Percentiles rank a stretch among this genome's conserved stretches.
Evolutionary conservation across 1,140 invertebrate genomes (phyloP).

Genomic region (Bombyx mandarina): DNA sequence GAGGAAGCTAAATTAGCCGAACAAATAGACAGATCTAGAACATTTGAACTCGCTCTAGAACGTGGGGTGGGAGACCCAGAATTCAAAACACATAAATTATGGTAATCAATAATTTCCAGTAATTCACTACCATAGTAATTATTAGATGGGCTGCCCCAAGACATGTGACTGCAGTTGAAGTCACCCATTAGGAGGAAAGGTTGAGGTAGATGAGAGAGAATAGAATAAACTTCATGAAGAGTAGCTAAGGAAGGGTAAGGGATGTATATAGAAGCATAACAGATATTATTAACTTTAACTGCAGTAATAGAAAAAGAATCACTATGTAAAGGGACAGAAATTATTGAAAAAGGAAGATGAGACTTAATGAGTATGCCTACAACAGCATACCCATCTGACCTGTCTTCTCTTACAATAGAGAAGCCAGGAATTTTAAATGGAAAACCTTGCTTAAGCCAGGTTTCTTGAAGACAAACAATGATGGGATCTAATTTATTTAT

Average conservation of each 20-base stretch:
- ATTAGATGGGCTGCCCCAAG: conserved; percentile 7
- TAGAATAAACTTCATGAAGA: not conserved
- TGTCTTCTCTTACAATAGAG: conserved; percentile 13
- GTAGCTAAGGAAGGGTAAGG: conserved; percentile 6
- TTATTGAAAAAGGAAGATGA: not conserved
- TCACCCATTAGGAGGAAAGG: conserved; percentile 5
- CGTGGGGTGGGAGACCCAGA: too few species aligned
- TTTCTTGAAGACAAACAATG: conserved; percentile 10
- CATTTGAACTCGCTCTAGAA: too few species aligned
- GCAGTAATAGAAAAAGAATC: conserved; percentile 6
- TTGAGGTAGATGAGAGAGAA: conserved; percentile 1
- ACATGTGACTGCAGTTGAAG: conserved; percentile 6
- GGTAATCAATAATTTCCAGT: too few species aligned
- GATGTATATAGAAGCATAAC: conserved; percentile 8
- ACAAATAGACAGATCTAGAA: too few species aligned
- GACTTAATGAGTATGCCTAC: conserved; percentile 13
- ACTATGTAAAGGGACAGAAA: conserved; percentile 4
- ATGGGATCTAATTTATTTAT: too few species aligned
- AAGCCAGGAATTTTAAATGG: conserved; percentile 16
- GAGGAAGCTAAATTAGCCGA: too few species aligned
- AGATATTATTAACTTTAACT: conserved; percentile 4
- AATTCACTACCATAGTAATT: not conserved
- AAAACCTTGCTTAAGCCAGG: conserved; percentile 16
- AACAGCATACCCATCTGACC: conserved; percentile 12
- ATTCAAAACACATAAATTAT: too few species aligned